Base-by-base conservation (phyloP, 2,797 vertebrate genomes). In the Hippopotamyrus pictus region DNA sequence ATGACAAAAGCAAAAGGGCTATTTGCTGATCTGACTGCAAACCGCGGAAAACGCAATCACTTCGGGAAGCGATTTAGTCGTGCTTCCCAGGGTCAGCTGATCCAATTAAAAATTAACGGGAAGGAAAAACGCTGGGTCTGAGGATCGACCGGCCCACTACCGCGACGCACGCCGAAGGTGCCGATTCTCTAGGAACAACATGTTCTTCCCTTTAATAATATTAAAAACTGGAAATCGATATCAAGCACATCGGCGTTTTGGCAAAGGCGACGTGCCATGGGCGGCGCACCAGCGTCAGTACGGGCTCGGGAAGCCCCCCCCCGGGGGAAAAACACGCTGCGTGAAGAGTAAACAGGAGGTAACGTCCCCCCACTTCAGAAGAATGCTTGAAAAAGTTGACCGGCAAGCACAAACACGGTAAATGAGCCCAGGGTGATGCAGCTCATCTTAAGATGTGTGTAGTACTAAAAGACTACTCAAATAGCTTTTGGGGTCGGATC, bases 1-100 rank as follows among this genome's bases (percentile, higher is more conserved):
- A 44, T 11, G 41, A 44, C 19, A 53, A 59, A 59, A 14, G 9
- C 57, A 62, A 41, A 65, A 48, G 8, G 54, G 33, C 33, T 22
- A 65, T 62, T 22, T 88, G 85, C 37, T 54, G 54, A 25, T 48
- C 41, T 44, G 25, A 57, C 22, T 12, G 90, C 92, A 92, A 94
- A 93, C 92, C 93, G 85, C 89, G 90, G 89, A 37, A 76, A 86
- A 90, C 59, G 92, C 90, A 93, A 91, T 94, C 37, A 93, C 93
- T 93, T 88, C 92, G 92, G 89, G 92, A 91, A 33, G 82, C 1
- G 12, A 62, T 84, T 87, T 57, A 92, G 91, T 92, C 93, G 93
- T 93, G 91, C 46, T 46, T 88, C 90, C 89, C 37, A 86, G 88
- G 89, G 92, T 92, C 90, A 92, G 88, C 59, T 48, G 59, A 33